phyloP scores from a whole-genome alignment of 2,113 vertebrate species.

The Otocyon megalotis region DNA sequence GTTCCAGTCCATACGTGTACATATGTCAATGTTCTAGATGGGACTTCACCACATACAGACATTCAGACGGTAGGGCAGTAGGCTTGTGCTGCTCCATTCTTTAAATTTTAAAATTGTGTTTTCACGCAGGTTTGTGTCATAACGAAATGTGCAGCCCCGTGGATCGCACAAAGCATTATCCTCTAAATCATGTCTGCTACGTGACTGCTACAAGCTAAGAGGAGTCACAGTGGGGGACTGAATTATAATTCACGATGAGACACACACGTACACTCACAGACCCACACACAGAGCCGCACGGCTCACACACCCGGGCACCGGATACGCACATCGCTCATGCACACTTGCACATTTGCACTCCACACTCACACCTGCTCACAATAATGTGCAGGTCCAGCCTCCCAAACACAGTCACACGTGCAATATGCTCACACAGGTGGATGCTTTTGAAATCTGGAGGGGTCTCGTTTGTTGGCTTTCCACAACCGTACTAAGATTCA shows the following conservation, averaged over 20 bases:
- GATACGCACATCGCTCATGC: background rate
- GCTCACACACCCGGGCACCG: background rate
- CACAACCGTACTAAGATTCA: background rate
- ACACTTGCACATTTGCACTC: background rate
- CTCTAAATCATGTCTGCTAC: background rate
- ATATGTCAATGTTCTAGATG: background rate
- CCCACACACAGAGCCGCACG: background rate
- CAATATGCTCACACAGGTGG: background rate
- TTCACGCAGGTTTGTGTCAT: background rate
- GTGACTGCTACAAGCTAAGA: background rate
- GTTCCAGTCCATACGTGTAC: background rate
- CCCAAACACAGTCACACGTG: background rate
- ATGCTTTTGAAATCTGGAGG: background rate
- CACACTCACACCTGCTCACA: background rate
- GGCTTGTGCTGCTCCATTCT: background rate
- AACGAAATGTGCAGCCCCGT: background rate
- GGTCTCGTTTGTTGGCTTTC: background rate
- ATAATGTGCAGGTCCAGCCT: background rate
- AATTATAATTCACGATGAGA: background rate
- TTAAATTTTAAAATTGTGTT: background rate
- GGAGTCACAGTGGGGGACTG: background rate
- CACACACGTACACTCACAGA: background rate
- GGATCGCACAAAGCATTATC: background rate
- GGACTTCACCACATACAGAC: background rate
- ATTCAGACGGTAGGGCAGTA: background rate